Base-by-base conservation (phyloP, 1,140 invertebrate genomes). In the Trypoxylus dichotomus region DNA sequence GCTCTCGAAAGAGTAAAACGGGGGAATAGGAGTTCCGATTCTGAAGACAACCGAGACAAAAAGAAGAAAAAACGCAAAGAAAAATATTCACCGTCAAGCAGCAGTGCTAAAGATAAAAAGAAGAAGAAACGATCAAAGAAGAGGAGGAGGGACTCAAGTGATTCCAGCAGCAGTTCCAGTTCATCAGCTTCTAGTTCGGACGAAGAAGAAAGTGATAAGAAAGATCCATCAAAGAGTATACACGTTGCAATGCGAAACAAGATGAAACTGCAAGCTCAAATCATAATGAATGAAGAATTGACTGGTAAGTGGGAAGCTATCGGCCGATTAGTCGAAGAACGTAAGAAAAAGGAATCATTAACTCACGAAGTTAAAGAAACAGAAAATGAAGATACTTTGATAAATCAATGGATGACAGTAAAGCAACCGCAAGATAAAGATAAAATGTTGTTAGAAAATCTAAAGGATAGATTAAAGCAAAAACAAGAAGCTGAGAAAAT, bases 181-280 rank as follows among this genome's bases (percentile, higher is more conserved):
- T 87, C 87, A 3, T 87, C 87, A 2, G 85, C 84, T 2, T 87
- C 84, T 21, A 89, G 89, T 42, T 88, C 87, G 0, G 90, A 90
- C 3, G 86, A 85, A 21, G 87, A 88, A 32, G 84, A 86, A 2
- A 80, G 80, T 8, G 88, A 90, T 77, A 85, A 86, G 68, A 86
- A 86, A 8, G 90, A 91, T 79, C 87, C 85, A 72, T 89, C 89
- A 1, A 88, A 89, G 54, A 92, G 91, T 71, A 92, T 92, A 81
- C 87, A 91, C 1, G 91, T 93, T 0, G 88, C 91, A 0, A 93
- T 93, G 92, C 86, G 92, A 25, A 93, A 93, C 77, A 90, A 91
- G 76, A 87, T 88, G 7, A 83, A 86, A 68, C 84, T 86, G 7
- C 86, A 88, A 71, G 86, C 86, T 2, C 86, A 88, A 63, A 86